Percentiles rank a stretch among this genome's conserved stretches.
Conservation (phyloP, 2,797 vertebrate genomes). For the Liparis tanakae region DNA sequence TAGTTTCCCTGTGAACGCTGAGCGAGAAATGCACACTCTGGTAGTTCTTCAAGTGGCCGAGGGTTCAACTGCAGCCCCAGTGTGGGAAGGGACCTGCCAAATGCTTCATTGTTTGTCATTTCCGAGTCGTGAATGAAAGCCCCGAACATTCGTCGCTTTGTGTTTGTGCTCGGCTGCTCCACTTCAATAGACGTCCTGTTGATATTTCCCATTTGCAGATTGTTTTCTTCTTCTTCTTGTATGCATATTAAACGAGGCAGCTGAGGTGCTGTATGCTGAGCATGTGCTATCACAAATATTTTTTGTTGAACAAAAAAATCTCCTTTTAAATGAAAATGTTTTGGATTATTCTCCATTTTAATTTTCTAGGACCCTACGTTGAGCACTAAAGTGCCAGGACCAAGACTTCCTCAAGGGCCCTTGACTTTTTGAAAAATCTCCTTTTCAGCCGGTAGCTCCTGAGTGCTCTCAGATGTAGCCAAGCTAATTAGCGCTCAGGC, state of each 20-base stretch:
- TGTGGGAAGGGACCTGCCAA: constrained; percentile 60
- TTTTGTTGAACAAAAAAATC: constrained; percentile 10
- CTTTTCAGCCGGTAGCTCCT: constrained; percentile 70
- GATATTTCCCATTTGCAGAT: constrained; percentile 34
- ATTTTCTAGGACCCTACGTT: constrained; percentile 13
- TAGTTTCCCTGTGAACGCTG: constrained; percentile 39
- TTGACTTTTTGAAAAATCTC: constrained; percentile 62
- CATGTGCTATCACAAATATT: constrained; percentile 10
- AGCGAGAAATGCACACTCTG: constrained; percentile 27
- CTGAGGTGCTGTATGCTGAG: constrained; percentile 16
- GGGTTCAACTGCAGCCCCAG: constrained; percentile 33
- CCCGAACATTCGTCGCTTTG: constrained; percentile 50
- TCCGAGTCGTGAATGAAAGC: constrained; percentile 59
- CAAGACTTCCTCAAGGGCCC: constrained; percentile 54
- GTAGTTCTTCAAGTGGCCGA: constrained; percentile 41
- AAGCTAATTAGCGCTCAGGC: constrained; percentile 78
- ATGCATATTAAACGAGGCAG: constrained; percentile 35
- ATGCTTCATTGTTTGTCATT: constrained; percentile 57
- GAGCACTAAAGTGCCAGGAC: constrained; percentile 37
- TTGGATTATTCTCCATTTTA: constrained; percentile 22
- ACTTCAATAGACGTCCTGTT: constrained; percentile 37
- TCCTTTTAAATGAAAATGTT: constrained; percentile 7
- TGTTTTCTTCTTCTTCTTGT: constrained; percentile 6
- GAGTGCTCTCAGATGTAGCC: constrained; percentile 82
- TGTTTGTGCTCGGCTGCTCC: constrained; percentile 43